Conservation (phyloP, 2,113 vertebrate species). For the Scophthalmus maximus region DNA sequence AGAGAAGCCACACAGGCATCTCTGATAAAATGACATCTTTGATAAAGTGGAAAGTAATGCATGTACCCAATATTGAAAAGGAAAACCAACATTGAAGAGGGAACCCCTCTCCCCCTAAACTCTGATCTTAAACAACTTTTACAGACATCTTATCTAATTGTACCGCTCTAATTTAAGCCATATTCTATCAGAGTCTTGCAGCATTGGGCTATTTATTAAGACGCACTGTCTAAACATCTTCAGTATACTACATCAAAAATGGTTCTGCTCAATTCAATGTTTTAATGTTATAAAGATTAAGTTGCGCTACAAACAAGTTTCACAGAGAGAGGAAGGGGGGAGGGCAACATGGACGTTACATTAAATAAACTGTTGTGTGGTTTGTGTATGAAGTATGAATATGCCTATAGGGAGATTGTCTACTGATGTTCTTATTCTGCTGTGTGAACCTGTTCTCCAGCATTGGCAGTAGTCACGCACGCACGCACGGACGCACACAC, state of each 20-base stretch:
- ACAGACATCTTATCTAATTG: no score
- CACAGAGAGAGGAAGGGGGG: not conserved
- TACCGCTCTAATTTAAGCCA: no score
- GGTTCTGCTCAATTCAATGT: not conserved
- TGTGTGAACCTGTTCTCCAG: no score
- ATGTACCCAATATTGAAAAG: not conserved
- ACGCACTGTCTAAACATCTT: not conserved
- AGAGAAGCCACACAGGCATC: not conserved
- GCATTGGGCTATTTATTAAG: not conserved
- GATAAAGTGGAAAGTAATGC: not conserved
- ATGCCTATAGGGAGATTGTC: no score
- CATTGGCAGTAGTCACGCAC: no score
- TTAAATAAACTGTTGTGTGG: not conserved
- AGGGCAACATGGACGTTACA: not conserved
- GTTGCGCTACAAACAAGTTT: not conserved
- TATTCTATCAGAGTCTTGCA: no score
- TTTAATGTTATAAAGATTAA: conserved; percentile 17
- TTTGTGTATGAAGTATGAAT: no score
- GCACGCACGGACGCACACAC: not conserved
- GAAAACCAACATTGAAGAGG: not conserved
- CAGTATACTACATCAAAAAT: not conserved
- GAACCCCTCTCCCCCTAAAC: not conserved
- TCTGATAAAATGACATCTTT: conserved; percentile 4
- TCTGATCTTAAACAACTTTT: not conserved
- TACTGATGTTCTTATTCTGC: no score